Evolutionary conservation across 2,888 invertebrate genomes (phyloP).

Genomic region (Drosophila buzzatii): DNA sequence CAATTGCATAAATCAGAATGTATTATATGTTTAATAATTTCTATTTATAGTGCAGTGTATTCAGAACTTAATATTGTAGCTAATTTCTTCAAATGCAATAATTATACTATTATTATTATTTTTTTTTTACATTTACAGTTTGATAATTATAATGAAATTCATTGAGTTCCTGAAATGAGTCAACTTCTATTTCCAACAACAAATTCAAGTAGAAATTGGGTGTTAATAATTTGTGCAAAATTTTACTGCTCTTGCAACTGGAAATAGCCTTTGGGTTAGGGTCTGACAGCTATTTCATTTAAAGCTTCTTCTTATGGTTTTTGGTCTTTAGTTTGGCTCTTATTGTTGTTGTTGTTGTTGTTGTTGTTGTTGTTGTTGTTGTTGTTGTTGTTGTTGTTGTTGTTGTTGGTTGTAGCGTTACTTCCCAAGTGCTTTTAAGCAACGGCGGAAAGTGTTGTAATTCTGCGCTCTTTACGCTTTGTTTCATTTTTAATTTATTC

Average conservation of each 20-base stretch:
- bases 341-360: constrained; percentile 2
- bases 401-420: constrained; percentile 26
- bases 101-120: background rate
- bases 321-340: constrained; percentile 1
- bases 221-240: constrained; percentile 30
- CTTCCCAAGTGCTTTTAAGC: constrained; percentile 68
- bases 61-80: background rate
- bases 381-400: constrained; percentile 1
- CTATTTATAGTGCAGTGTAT: constrained; percentile 1
- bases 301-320: constrained; percentile 26
- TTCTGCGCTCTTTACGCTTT: constrained; percentile 78
- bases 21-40: background rate
- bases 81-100: background rate
- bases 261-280: background rate
- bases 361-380: constrained; percentile 5
- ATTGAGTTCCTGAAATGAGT: background rate
- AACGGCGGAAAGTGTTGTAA: constrained; percentile 81
- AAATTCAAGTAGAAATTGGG: constrained; percentile 18
- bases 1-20: background rate
- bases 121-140: background rate
- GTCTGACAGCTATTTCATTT: constrained; percentile 17
- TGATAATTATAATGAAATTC: background rate
- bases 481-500: constrained; percentile 82
- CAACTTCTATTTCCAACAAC: constrained; percentile 4
- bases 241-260: background rate